These are phyloP conservation scores for Leptonema lineaticorne DNA, from an alignment of 1,140 invertebrate species.

Conservation along the genomic window DNA sequence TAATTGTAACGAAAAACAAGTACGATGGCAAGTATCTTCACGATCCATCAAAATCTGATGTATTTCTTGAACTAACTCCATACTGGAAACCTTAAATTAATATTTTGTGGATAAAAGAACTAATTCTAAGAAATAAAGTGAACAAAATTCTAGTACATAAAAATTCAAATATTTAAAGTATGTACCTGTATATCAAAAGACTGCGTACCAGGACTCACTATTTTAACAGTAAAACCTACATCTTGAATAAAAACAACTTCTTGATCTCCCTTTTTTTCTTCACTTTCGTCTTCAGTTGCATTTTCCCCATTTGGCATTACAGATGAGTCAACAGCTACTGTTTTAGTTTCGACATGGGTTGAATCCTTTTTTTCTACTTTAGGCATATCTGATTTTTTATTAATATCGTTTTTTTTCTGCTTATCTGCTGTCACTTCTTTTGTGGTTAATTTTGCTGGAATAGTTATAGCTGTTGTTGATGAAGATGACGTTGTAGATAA, in stretches of 20 bases:
- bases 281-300: constrained; percentile 58
- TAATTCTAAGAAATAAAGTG: constrained; percentile 3
- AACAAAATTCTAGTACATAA: neutral
- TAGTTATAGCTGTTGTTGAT: neutral
- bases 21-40: constrained; percentile 96
- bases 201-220: constrained; percentile 84
- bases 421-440: constrained; percentile 13
- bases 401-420: too few species aligned
- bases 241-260: constrained; percentile 92
- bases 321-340: constrained; percentile 8
- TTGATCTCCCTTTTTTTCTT: constrained; percentile 66
- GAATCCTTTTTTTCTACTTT: constrained; percentile 19
- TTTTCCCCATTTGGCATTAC: constrained; percentile 45
- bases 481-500: neutral
- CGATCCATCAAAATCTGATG: constrained; percentile 97
- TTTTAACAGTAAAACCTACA: constrained; percentile 90
- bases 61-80: constrained; percentile 98
- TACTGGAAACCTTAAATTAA: constrained; percentile 80
- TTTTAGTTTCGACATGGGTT: constrained; percentile 9
- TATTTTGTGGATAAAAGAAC: too few species aligned
- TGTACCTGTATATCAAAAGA: constrained; percentile 87
- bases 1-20: constrained; percentile 95
- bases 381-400: constrained; percentile 28
- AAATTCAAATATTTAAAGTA: neutral
- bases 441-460: neutral